Base-by-base conservation (phyloP, 30 jellyfish, hydroid and myxozoan species). In the Haliclystus octoradiatus region DNA sequence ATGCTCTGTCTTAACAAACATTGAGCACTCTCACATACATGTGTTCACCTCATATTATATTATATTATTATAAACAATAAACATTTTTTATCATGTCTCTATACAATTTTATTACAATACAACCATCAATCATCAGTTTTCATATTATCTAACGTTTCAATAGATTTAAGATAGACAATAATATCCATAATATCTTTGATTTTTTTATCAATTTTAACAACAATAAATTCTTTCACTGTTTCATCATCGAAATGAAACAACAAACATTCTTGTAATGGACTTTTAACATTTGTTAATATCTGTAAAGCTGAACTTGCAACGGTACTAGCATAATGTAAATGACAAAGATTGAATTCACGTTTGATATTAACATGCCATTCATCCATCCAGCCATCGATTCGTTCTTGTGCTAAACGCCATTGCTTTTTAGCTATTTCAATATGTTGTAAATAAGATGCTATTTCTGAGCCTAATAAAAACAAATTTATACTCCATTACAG, bases 371-470 rank as follows among this genome's bases (percentile, higher is more conserved):
- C 79, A 35, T 77, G 93, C 97, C 97, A 88, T 0, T 83, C 26
- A 71, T 88, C 97, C 89, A 88, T 81, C 97, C 97, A 88, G 3
- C 95, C 94, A 32, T 81, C 94, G 25, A 75, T 69, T 33, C 97
- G 63, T 61, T 88, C 97, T 60, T 88, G 81, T 0, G 88, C 88
- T 71, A 76, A 47, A 53, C 32, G 62, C 61, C 80, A 33, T 50
- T 88, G 95, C 26, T 72, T 84, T 50, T 88, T 88, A 26, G 94
- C 97, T 40, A 57, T 28, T 52, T 78, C 97, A 3, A 88, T 67
- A 66, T 88, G 94, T 2, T 80, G 47, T 26, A 88, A 28, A 72
- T 88, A 88, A 1, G 84, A 62, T 1, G 81, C 60, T 23, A 88
- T 62, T 46, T 88, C 97, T 1, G 97, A 88, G 50, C 97, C 97